Evolutionary conservation across 2,113 vertebrate genomes (phyloP), one percentile per base, ranked within the genome.

Genomic region (Suncus etruscus): DNA sequence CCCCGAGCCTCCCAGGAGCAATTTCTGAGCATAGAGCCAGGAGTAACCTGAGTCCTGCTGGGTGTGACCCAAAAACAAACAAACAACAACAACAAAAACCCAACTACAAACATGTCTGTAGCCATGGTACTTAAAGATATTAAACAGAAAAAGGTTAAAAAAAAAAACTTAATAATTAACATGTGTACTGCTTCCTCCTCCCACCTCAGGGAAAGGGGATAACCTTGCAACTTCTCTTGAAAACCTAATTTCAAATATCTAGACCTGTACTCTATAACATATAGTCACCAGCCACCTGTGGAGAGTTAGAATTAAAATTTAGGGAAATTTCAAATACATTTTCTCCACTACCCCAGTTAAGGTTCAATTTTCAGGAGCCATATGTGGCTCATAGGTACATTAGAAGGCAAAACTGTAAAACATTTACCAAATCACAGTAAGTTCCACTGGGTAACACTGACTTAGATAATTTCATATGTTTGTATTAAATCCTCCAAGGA

Each of bases 221-320:
- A 79, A 86, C 86, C 91, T 74, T 86, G 31, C 24, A 74, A 22
- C 22, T 82, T 79, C 77, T 18, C 11, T 54, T 76, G 73, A 92
- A 90, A 90, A 83, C 48, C 75, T 89, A 14, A 32, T 79, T 70
- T 75, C 86, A 76, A 70, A 70, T 83, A 92, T 73, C 45, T 79
- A 83, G 10, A 86, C 4, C n/a, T 68, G 73, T 15, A 39, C 9
- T 92, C 18, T 63, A 24, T 11, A 39, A 39, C 48, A 86, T 29
- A 22, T 69, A 89, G 58, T 3, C 82, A 83, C 45, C 11, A 81
- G 14, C 24, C 32, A 86, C 31, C 77, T 10, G 11, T 82, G 16
- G 25, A 32, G 70, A 72, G 11, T 65, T 83, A 14, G 12, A 91
- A 83, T 48, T 86, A 78, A 68, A 70, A 66, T 63, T 89, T 80